A percentile compares a stretch with the other conserved stretches of the same genome.
Evolutionary conservation across 1,140 invertebrate species (phyloP).

Genomic region (Tetragonula clypearis): DNA sequence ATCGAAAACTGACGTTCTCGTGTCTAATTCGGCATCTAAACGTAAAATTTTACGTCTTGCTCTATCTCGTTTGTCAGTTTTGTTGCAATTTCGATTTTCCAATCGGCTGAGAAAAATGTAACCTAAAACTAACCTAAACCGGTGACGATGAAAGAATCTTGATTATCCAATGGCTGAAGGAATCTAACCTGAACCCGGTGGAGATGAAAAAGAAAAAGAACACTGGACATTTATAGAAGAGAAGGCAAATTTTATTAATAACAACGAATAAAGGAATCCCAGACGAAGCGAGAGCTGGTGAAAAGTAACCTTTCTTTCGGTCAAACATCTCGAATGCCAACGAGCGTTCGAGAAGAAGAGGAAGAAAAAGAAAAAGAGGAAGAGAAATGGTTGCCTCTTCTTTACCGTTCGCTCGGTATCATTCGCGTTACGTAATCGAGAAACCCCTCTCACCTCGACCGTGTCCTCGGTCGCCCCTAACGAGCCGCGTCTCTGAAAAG

Average conservation of each 20-base stretch:
- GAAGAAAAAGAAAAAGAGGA: not conserved
- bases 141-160: no score
- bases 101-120: no score
- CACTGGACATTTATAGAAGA: not conserved
- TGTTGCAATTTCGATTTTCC: not conserved
- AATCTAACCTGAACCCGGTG: no score
- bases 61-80: not conserved
- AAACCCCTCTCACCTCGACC: conserved; percentile 17
- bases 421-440: conserved; percentile 58
- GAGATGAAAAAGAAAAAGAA: no score
- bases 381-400: conserved; percentile 25
- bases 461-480: conserved; percentile 49
- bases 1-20: not conserved
- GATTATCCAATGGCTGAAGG: no score
- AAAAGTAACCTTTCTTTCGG: conserved; percentile 28
- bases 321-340: conserved; percentile 51
- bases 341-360: conserved; percentile 51
- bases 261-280: no score
- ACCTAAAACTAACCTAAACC: no score
- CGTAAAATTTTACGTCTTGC: not conserved
- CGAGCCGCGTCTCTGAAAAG: conserved; percentile 40
- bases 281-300: no score
- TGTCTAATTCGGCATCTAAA: not conserved
- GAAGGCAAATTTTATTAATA: not conserved
- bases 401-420: conserved; percentile 40